These are phyloP conservation scores for Nibea coibor DNA, from an alignment of 2,113 vertebrate genomes.

Conservation along the genomic window DNA sequence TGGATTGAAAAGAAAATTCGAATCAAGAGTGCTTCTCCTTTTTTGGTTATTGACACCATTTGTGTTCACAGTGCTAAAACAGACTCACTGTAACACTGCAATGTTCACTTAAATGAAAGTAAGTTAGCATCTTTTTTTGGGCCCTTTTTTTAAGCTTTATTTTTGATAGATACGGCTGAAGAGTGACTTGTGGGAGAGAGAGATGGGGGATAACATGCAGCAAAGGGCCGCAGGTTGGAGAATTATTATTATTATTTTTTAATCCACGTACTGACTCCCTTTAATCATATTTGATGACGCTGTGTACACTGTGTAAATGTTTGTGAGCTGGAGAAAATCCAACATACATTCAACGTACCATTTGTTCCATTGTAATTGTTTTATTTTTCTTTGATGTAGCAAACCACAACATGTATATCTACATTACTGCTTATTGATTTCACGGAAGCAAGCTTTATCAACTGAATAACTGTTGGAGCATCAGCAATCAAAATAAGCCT, in stretches of 20 bases:
- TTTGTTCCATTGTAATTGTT: not conserved
- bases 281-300: no score
- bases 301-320: not conserved
- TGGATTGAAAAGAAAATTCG: not conserved
- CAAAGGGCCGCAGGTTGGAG: no score
- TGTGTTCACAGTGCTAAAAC: not conserved
- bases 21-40: not conserved
- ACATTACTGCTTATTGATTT: not conserved
- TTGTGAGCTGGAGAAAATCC: not conserved
- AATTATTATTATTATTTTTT: no score
- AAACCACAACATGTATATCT: slow-evolving; percentile 9
- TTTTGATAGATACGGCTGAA: no score
- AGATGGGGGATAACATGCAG: no score
- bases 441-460: not conserved
- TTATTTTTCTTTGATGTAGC: slow-evolving; percentile 17
- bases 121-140: no score
- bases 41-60: not conserved
- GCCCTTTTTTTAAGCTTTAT: no score
- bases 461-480: slow-evolving; percentile 6
- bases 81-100: not conserved
- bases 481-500: not conserved
- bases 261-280: not conserved
- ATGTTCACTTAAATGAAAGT: not conserved
- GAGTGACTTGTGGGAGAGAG: no score
- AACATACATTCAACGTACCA: not conserved